Conservation (phyloP, 2,888 invertebrate species). For the Gonocerus acuteangulatus region DNA sequence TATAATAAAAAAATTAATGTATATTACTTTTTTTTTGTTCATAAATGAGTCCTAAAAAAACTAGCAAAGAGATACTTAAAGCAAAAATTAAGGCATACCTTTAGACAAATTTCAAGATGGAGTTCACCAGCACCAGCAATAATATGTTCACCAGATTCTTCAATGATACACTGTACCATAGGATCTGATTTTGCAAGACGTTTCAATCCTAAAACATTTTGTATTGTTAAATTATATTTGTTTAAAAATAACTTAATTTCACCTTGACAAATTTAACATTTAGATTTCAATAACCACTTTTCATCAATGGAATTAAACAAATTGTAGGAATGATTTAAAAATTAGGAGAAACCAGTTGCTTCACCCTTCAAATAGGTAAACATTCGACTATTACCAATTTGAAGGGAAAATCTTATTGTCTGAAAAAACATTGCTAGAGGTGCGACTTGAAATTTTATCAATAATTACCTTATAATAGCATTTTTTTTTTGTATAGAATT, state of each 20-base stretch:
- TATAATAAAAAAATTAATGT: conserved; percentile 22
- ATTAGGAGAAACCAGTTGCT: too few relatives aligned
- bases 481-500: too few relatives aligned
- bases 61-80: conserved; percentile 30
- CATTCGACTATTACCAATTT: too few relatives aligned
- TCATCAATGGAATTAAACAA: neutral
- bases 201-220: conserved; percentile 55
- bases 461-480: too few relatives aligned
- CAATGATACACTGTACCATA: conserved; percentile 99
- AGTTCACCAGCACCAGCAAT: conserved; percentile 99
- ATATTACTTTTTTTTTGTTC: neutral
- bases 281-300: neutral
- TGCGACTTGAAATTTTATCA: too few relatives aligned
- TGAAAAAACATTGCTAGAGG: too few relatives aligned
- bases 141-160: conserved; percentile 99
- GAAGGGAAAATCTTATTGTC: too few relatives aligned
- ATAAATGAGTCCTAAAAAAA: neutral
- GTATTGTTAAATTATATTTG: conserved; percentile 48
- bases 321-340: too few relatives aligned
- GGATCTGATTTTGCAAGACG: conserved; percentile 99
- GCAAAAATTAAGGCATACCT: conserved; percentile 21
- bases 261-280: neutral
- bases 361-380: too few relatives aligned
- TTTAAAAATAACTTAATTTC: neutral
- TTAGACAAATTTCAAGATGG: conserved; percentile 98